These are phyloP conservation scores for Mesorhabditis spiculigera DNA, from an alignment of 2,888 invertebrate species.

Conservation along the genomic window DNA sequence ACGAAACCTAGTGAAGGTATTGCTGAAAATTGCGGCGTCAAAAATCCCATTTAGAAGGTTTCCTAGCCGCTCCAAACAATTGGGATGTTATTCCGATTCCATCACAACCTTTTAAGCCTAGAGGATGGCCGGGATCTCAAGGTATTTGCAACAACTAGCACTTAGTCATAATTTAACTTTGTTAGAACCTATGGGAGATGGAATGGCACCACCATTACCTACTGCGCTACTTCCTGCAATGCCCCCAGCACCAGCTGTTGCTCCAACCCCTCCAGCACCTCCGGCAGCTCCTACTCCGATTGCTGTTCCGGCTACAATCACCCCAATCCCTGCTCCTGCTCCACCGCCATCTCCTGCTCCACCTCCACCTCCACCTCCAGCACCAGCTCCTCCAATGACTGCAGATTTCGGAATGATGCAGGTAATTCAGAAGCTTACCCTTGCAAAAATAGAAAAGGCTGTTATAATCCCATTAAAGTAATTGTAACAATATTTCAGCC, in stretches of 20 bases:
- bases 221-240: neutral
- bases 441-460: too few relatives aligned
- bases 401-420: neutral
- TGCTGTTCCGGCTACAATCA: too few relatives aligned
- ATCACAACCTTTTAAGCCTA: neutral
- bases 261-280: too few relatives aligned
- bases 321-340: too few relatives aligned
- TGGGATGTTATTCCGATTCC: neutral
- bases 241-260: neutral
- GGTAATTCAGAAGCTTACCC: neutral
- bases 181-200: neutral
- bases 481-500: neutral
- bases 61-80: neutral
- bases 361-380: too few relatives aligned
- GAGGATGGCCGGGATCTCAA: slow-evolving; percentile 3
- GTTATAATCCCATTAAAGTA: neutral
- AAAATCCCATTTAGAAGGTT: neutral
- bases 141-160: neutral
- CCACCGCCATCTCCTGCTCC: too few relatives aligned
- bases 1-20: slow-evolving; percentile 3
- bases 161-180: neutral
- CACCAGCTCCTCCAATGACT: neutral
- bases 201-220: too few relatives aligned
- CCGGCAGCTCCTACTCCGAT: too few relatives aligned
- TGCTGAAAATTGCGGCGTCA: neutral